Base-by-base conservation (phyloP, 2,888 invertebrate genomes). In the Tupiocoris notatus region DNA sequence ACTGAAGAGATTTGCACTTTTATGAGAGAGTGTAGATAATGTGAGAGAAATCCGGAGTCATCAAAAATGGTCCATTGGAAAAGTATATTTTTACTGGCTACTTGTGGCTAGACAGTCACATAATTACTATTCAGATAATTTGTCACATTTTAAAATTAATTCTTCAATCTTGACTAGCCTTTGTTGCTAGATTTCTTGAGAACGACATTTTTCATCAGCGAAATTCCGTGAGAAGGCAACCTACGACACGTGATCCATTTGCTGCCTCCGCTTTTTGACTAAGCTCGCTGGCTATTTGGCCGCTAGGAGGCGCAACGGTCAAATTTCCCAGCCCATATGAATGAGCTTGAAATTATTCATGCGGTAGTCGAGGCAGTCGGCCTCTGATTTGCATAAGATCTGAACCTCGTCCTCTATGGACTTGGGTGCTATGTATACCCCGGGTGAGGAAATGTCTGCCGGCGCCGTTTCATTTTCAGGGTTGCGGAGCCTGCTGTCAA, bases 271-370 rank as follows among this genome's bases (percentile, higher is more conserved):
- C n/a, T n/a, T n/a, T n/a, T n/a, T n/a, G n/a, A n/a, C n/a, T n/a
- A n/a, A n/a, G n/a, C 39, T 39, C 39, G 39, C 39, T 12, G 39
- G 39, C 39, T 12, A 12, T 39, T 39, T 12, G 39, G 39, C 12
- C n/a, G n/a, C 25, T 65, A 65, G 65, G 23, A 12, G 64, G 18
- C 63, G 21, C 64, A n/a, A 22, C 23, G 64, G 64, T 24, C 25
- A 39, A 39, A 65, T 20, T 65, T 39, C 65, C 65, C 65, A 39
- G 25, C 25, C 17, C 65, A 20, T 65, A 65, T 65, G 65, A 65
- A 65, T 65, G 65, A 65, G 65, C 39, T n/a, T 18, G 65, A 65
- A 65, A 65, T 65, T 65, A 65, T 65, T 65, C 65, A 65, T 65
- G 65, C 39, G 39, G 65, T 25, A 24, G 65, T 65, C 25, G 39